Evolutionary conservation across 2,113 vertebrate genomes (phyloP), one percentile per base, ranked within the genome.

Genomic region (Scophthalmus maximus): DNA sequence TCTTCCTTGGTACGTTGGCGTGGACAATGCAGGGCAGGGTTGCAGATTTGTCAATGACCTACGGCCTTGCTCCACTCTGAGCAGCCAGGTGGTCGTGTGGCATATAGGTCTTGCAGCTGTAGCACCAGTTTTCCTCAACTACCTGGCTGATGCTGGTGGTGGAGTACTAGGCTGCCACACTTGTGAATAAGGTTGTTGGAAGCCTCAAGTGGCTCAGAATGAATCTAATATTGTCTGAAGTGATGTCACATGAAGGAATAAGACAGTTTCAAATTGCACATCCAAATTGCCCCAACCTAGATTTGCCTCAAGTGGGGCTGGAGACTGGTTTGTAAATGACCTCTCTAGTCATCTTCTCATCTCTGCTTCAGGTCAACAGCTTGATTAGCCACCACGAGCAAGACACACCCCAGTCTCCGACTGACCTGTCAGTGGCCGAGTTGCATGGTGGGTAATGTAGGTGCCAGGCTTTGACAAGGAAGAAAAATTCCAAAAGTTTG

Each of bases 11-110:
- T 32, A 27, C 10, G 51, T 60, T 5, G 47, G 20, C 2, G 27
- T 58, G 22, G 23, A 63, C 34, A 56, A 68, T 40, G 26, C 47
- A 57, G 25, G 23, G 11, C n/a, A 62, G 36, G n/a, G 17, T 53
- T 29, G 51, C 29, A 18, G 15, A 57, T 53, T 36, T 67, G 23
- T 18, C 30, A 52, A 1, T 20, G n/a, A n/a, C n/a, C 25, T 55
- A 52, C 15, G 2, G 8, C 58, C 47, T 23, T 5, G 25, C 50
- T 73, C 30, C 30, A 29, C 36, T 32, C 27, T 61, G 2, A 49
- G 23, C 50, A 27, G 61, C 8, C 20, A 49, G 52, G 38, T 58
- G 11, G 36, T 53, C 18, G 23, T 30, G 6, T 30, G 29, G 29
- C 52, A 20, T 8, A 50, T 29, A n/a, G n/a, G 51, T 25, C 38